Evolutionary conservation across 2,888 invertebrate species (phyloP), one percentile per base, ranked within the genome.

Genomic region (Calephelis perditalis): DNA sequence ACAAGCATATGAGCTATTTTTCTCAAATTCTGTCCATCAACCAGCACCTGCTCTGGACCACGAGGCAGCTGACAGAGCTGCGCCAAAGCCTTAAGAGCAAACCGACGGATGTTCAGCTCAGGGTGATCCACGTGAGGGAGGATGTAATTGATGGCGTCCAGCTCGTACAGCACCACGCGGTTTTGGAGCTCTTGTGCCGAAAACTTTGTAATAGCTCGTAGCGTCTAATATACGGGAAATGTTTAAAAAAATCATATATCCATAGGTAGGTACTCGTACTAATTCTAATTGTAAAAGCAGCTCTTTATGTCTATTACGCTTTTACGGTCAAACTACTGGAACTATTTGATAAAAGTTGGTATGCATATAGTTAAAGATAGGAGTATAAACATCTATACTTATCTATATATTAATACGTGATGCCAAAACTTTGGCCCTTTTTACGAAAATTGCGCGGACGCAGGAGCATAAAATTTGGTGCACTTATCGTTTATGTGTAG

Each of bases 81-180:
- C 0, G 91, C 91, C 45, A 92, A 65, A 0, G 92, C 84, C 68
- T 92, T 92, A 43, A 91, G 71, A 0, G 92, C 86, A 62, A 92
- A 92, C 70, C 92, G 82, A 59, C 75, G 77, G 57, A 88, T 80
- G 61, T 88, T 90, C 59, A 86, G 56, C 68, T 87, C 88, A 0
- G 68, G 12, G 58, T 87, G 83, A 2, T 88, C 86, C 10, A 89
- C 71, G 61, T 89, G 89, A 0, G 73, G 80, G 11, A 89, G 67
- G 10, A 89, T 82, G 62, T 73, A 82, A 10, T 69, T 67, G 46
- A 90, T 86, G 0, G 86, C 89, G 26, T 81, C 56, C 56, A 89
- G 62, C 54, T 83, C 68, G 65, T 72, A 82, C 0, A 90, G 67
- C 0, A 84, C 76, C 3, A 70, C n/a, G 8, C 89, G 83, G 62